Percentiles rank a stretch among this genome's conserved stretches.
These are phyloP conservation scores for Pseudorhombus dupliciocellatus DNA, from an alignment of 2,113 vertebrate species.

Conservation along the genomic window DNA sequence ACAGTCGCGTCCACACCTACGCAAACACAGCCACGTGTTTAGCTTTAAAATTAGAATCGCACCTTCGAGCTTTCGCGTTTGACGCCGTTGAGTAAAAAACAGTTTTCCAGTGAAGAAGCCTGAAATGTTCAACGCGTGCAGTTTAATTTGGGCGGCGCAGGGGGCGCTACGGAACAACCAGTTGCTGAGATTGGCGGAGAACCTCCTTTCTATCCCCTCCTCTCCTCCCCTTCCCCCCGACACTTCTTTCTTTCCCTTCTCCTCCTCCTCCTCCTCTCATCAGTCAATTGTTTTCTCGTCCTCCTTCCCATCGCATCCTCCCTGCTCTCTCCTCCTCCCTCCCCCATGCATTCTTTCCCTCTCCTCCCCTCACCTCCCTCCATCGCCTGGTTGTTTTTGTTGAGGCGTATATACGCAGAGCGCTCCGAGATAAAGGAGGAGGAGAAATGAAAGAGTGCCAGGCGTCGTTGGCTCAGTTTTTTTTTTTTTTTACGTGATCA, in stretches of 20 bases:
- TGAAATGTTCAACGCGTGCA: background rate
- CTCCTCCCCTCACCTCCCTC: background rate
- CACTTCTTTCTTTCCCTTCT: background rate
- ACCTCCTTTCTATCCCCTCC: background rate
- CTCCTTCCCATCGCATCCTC: background rate
- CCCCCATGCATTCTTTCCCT: background rate
- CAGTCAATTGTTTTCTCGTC: background rate
- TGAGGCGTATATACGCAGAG: slow-evolving; percentile 16
- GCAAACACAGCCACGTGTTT: too few relatives aligned
- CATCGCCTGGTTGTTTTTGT: background rate
- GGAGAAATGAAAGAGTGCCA: slow-evolving; percentile 24
- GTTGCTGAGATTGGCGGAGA: background rate
- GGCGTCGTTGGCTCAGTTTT: slow-evolving; percentile 11
- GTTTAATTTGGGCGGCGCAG: slow-evolving; percentile 20
- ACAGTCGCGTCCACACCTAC: too few relatives aligned
- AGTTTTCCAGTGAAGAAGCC: background rate
- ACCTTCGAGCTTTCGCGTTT: too few relatives aligned
- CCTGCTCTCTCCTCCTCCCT: background rate
- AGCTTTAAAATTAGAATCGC: too few relatives aligned
- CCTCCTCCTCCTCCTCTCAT: background rate
- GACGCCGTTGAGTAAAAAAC: background rate
- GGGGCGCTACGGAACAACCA: slow-evolving; percentile 55
- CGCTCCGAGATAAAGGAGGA: slow-evolving; percentile 21
- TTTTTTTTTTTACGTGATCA: slow-evolving; percentile 48
- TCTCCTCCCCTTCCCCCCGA: background rate